Evolutionary conservation across 2,888 invertebrate species (phyloP), one percentile per base, ranked within the genome.

Genomic region (Drosophila suboccidentalis): DNA sequence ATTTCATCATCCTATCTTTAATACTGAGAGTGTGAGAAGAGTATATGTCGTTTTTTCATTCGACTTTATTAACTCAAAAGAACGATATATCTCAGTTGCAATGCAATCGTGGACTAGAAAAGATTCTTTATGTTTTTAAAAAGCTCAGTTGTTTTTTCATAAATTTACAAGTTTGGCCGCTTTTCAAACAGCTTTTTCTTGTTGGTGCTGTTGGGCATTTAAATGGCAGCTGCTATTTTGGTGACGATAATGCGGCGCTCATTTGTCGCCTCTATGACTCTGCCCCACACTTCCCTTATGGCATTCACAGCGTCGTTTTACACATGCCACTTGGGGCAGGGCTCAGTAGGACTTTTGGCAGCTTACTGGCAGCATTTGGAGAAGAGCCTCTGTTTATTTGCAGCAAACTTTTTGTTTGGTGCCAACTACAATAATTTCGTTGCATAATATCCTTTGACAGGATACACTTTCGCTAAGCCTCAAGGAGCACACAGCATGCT

Each of bases 381-480:
- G 71, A 58, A 69, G 46, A 32, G 59, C 38, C 46, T 64, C 15
- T 75, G 63, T 68, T 65, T 69, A 58, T 80, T 72, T 65, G 49
- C 17, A 66, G 46, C 74, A 69, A 78, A 71, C 62, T 78, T 75
- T 75, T 79, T 79, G 71, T 79, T 79, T 79, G 82, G 71, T 73
- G 75, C 74, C 72, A 80, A 82, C 58, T 72, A 75, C 77, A 81
- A 81, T 81, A 81, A 82, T 82, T 81, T 81, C 62, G 70, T 68
- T 80, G 81, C 83, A 80, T 80, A 81, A 83, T 80, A 72, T 77
- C 78, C 80, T 83, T 80, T 82, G 81, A 81, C 81, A 81, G 83
- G 80, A 82, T 80, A 82, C 81, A 80, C 81, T 77, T 83, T 80
- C 78, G 84, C 75, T 80, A 80, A 83, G 84, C 82, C 78, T 73